Percentiles rank a stretch among this genome's conserved stretches.
phyloP scores from a whole-genome alignment of 2,113 vertebrate species.

The Xiphorhynchus elegans region DNA sequence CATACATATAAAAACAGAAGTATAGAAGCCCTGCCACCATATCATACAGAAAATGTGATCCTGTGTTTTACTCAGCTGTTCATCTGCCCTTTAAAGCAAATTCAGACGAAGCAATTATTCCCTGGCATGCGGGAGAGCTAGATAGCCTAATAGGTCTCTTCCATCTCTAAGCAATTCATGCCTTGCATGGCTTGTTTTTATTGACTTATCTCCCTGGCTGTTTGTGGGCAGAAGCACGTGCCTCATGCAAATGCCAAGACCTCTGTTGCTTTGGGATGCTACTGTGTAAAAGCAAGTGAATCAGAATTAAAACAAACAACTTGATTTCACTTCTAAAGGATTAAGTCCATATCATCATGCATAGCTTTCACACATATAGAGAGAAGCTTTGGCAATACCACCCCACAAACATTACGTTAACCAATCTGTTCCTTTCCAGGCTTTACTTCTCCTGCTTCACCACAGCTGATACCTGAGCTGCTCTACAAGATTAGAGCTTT shows the following conservation, averaged over 20 bases:
- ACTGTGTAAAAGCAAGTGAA: not conserved
- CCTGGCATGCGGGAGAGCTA: not conserved
- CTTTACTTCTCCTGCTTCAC: not conserved
- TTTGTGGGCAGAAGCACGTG: not conserved
- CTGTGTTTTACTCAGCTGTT: not conserved
- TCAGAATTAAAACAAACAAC: not conserved
- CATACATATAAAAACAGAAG: not conserved
- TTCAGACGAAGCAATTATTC: not conserved
- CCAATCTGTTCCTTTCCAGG: not conserved
- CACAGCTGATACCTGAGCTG: not conserved
- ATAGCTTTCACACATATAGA: not conserved
- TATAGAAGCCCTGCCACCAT: not conserved
- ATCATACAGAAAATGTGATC: not conserved
- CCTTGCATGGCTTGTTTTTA: slow-evolving; percentile 33
- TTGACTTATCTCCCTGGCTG: slow-evolving; percentile 7
- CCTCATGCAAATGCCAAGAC: not conserved
- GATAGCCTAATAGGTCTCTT: slow-evolving; percentile 9
- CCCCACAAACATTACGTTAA: not conserved
- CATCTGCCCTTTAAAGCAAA: not conserved
- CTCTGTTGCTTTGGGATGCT: not conserved
- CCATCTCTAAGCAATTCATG: slow-evolving; percentile 5
- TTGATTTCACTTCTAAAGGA: not conserved
- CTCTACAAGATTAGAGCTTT: not conserved
- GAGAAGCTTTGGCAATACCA: not conserved
- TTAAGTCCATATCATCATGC: not conserved